Base-by-base conservation (phyloP, 2,113 vertebrate genomes). In the Tretioscincus oriximinensis region DNA sequence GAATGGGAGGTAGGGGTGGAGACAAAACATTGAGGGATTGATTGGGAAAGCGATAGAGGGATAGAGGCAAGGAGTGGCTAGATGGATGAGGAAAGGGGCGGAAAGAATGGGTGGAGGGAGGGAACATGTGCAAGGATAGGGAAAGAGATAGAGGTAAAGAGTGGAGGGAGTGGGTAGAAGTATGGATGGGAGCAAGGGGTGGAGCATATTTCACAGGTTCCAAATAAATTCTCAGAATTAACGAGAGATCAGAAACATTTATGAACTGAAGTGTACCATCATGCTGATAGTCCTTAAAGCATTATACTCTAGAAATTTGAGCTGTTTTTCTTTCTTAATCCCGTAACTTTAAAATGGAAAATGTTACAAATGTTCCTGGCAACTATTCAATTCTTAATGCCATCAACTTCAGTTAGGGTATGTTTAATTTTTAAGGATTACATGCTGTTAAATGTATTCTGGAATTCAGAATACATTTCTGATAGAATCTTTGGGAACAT, bases 401-500 rank as follows among this genome's bases (percentile, higher is more conserved):
- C 22, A 75, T 9, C 31, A 31, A 2, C 35, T 84, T 28, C 63
- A 7, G 9, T 29, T 82, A 54, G 47, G 20, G 3, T 66, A 47
- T 16, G 54, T 18, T 9, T 9, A 82, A 69, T 68, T 31, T 78
- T 83, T 81, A 75, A 80, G 73, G 68, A 54, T 1, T 20, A 11
- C 61, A 24, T 0, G 6, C 9, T 79, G 68, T 29, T 49, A 66
- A 78, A 22, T 71, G 63, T 29, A 67, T 8, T 51, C 11, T 20
- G 81, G 12, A 11, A 68, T 81, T 58, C 51, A 63, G 6, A n/a
- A n/a, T n/a, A n/a, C n/a, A n/a, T n/a, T n/a, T n/a, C n/a, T n/a
- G n/a, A 26, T 66, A 49, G 65, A 85, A 65, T 81, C 78, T 67
- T 68, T 85, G 41, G 85, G 66, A 69, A 82, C 26, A 31, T 21